Conservation (phyloP, 2,888 invertebrate species). For the Harpagoxenus sublaevis region DNA sequence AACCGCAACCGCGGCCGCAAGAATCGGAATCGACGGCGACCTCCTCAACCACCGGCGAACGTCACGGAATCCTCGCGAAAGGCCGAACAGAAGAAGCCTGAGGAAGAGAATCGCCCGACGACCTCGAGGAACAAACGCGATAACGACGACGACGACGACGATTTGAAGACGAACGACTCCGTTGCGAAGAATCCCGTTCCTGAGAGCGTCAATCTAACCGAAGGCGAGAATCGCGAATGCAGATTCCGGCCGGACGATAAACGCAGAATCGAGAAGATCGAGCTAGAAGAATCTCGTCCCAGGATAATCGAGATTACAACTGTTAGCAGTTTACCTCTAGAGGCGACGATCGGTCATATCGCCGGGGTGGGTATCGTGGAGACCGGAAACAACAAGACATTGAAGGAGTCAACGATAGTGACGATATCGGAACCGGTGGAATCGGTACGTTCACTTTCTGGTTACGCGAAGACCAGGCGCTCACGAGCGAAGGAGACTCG, state of each 20-base stretch:
- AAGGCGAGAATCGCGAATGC: not conserved
- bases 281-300: conserved; percentile 64
- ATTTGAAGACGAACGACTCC: conserved; percentile 62
- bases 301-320: conserved; percentile 81
- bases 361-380: conserved; percentile 83
- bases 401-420: conserved; percentile 63
- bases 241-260: conserved; percentile 54
- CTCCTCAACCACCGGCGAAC: conserved; percentile 57
- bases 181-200: not conserved
- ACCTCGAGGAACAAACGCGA: not conserved
- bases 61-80: conserved; percentile 50
- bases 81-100: conserved; percentile 11
- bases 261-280: conserved; percentile 75
- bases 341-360: conserved; percentile 81
- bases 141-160: conserved; percentile 2
- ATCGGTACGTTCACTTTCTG: conserved; percentile 75
- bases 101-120: not conserved
- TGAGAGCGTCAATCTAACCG: not conserved
- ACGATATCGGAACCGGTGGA: conserved; percentile 81
- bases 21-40: conserved; percentile 76
- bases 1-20: conserved; percentile 79
- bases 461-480: conserved; percentile 36
- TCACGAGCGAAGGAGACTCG: conserved; percentile 54
- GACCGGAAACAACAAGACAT: conserved; percentile 54
- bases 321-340: conserved; percentile 78